phyloP scores from a whole-genome alignment of 2,888 invertebrate genomes.

The Prosopocoilus inquinatus region DNA sequence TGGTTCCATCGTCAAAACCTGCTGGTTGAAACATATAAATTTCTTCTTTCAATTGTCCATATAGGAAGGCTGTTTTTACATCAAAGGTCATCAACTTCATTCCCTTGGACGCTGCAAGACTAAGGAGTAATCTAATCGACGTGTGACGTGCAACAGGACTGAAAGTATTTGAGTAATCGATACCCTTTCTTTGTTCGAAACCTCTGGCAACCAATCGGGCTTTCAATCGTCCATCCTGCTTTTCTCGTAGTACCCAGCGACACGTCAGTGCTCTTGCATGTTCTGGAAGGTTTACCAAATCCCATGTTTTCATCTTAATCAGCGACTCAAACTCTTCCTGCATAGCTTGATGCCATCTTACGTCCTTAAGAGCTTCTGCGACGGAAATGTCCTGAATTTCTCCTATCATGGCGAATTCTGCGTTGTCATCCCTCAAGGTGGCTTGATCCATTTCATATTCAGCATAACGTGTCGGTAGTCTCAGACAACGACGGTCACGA shows the following conservation, averaged over 20 bases:
- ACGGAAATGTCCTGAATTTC: too few species aligned
- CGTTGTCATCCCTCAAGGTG: too few species aligned
- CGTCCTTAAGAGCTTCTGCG: too few species aligned
- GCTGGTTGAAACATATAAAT: conserved; percentile 5
- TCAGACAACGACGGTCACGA: too few species aligned
- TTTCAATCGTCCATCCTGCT: conserved; percentile 28
- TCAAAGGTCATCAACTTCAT: conserved; percentile 22
- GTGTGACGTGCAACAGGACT: conserved; percentile 33
- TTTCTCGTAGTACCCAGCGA: conserved; percentile 31
- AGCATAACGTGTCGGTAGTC: too few species aligned
- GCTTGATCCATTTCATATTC: too few species aligned
- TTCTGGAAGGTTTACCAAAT: conserved; percentile 19
- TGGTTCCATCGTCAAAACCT: conserved; percentile 4
- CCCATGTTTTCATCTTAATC: too few species aligned
- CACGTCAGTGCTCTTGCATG: conserved; percentile 23
- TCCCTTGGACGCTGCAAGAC: conserved; percentile 26
- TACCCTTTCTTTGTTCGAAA: conserved; percentile 32
- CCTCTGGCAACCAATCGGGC: conserved; percentile 30
- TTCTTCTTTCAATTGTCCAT: conserved; percentile 1
- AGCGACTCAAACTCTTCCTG: too few species aligned
- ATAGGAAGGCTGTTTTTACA: conserved; percentile 24
- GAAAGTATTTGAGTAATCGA: conserved; percentile 34
- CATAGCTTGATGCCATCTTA: too few species aligned
- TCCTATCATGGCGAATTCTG: too few species aligned
- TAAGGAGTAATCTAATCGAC: conserved; percentile 30